A percentile compares a stretch with the other conserved stretches of the same genome.
phyloP scores from a whole-genome alignment of 1,140 invertebrate species.

The Philopotamus ludificatus region DNA sequence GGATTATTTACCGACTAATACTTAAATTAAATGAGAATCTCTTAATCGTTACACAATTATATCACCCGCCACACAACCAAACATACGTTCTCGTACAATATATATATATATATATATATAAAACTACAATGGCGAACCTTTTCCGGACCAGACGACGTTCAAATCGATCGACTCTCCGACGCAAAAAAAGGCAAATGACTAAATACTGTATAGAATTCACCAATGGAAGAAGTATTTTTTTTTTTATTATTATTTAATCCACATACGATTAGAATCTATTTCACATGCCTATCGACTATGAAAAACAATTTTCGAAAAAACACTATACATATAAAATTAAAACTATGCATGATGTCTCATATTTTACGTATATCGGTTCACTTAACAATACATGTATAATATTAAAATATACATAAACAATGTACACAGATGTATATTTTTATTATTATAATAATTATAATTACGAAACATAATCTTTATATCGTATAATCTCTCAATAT shows the following conservation, averaged over 20 bases:
- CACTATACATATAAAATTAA: slow-evolving; percentile 28
- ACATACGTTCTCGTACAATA: background rate
- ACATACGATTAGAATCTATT: background rate
- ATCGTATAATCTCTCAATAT: too few species aligned
- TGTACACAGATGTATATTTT: background rate
- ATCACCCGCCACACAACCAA: background rate
- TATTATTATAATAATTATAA: too few species aligned
- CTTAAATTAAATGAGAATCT: slow-evolving; percentile 2
- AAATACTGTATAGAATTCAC: slow-evolving; percentile 11
- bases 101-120: background rate
- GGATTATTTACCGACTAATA: background rate
- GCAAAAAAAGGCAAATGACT: slow-evolving; percentile 9
- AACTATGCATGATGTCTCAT: slow-evolving; percentile 28
- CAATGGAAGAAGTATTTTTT: slow-evolving; percentile 16
- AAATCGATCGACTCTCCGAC: background rate
- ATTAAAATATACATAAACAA: slow-evolving; percentile 11
- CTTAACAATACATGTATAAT: slow-evolving; percentile 17
- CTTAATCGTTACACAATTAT: too few species aligned
- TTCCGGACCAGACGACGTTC: background rate
- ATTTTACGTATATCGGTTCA: slow-evolving; percentile 30
- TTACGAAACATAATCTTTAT: too few species aligned
- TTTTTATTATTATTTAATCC: slow-evolving; percentile 2
- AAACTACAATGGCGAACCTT: background rate
- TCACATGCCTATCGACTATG: slow-evolving; percentile 5
- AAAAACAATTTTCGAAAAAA: slow-evolving; percentile 26